These are phyloP conservation scores for Volucella zonaria DNA, from an alignment of 2,888 invertebrate genomes.

Conservation along the genomic window DNA sequence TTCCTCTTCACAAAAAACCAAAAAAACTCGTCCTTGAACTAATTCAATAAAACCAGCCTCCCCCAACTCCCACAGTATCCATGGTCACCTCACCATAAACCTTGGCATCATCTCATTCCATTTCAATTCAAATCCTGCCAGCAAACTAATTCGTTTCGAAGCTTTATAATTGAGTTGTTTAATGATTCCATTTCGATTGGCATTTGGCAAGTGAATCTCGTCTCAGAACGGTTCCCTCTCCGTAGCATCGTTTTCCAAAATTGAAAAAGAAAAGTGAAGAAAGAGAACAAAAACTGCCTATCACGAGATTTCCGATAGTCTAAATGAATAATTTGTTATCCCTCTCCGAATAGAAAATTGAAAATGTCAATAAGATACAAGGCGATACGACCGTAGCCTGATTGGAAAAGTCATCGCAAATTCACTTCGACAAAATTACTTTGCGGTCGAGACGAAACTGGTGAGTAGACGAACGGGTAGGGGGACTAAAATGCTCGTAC, in stretches of 20 bases:
- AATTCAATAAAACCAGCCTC: too few relatives aligned
- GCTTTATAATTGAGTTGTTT: constrained; percentile 36
- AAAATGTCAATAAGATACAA: constrained; percentile 54
- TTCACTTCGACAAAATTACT: constrained; percentile 47
- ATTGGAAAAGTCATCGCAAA: constrained; percentile 39
- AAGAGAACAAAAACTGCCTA: neutral
- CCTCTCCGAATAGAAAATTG: constrained; percentile 42
- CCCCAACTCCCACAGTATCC: too few relatives aligned
- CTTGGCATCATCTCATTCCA: too few relatives aligned
- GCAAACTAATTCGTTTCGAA: constrained; percentile 6
- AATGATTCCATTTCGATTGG: constrained; percentile 11
- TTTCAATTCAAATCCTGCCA: too few relatives aligned
- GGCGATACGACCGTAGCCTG: constrained; percentile 4
- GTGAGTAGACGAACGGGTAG: neutral
- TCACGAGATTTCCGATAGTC: neutral
- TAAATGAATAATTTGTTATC: constrained; percentile 55
- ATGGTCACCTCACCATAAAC: too few relatives aligned
- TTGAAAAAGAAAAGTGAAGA: neutral
- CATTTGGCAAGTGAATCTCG: constrained; percentile 9
- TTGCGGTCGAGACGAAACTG: constrained; percentile 55
- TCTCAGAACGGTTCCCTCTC: neutral
- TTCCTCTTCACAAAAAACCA: too few relatives aligned
- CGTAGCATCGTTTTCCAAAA: neutral
- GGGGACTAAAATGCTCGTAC: constrained; percentile 9
- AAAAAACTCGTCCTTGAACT: too few relatives aligned